These are phyloP conservation scores for Sphaerophoria taeniata DNA, from an alignment of 2,888 invertebrate species.

Conservation along the genomic window DNA sequence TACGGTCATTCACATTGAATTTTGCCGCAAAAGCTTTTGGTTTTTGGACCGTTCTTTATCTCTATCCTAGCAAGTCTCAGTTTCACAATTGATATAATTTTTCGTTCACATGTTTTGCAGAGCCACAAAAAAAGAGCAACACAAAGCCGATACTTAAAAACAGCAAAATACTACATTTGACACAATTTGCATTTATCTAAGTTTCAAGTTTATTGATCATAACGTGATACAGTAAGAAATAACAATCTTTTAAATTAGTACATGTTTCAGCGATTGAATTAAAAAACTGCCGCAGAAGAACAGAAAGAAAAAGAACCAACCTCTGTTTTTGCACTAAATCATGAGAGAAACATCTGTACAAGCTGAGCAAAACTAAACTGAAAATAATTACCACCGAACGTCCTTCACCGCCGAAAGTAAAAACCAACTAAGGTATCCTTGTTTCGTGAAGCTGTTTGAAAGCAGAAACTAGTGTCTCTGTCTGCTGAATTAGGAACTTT, in stretches of 20 bases:
- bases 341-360: slow-evolving; percentile 44
- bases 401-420: slow-evolving; percentile 67
- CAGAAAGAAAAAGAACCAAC: slow-evolving; percentile 28
- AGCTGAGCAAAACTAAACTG: slow-evolving; percentile 49
- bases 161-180: no score
- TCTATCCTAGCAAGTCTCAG: background rate
- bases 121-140: no score
- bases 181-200: no score
- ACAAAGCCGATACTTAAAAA: no score
- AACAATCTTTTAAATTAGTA: no score
- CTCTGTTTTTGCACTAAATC: slow-evolving; percentile 42
- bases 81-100: no score
- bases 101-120: no score
- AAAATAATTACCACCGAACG: slow-evolving; percentile 38
- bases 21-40: slow-evolving; percentile 24
- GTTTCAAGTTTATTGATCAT: no score
- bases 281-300: no score
- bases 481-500: no score
- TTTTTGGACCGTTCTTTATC: background rate
- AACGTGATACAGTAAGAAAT: no score
- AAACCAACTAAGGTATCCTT: slow-evolving; percentile 66
- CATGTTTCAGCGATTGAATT: no score
- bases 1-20: slow-evolving; percentile 57
- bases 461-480: slow-evolving; percentile 1
- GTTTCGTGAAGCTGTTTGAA: slow-evolving; percentile 52